These are phyloP conservation scores for Cataglyphis altisquamis DNA, from an alignment of 2,888 invertebrate genomes.

Conservation along the genomic window DNA sequence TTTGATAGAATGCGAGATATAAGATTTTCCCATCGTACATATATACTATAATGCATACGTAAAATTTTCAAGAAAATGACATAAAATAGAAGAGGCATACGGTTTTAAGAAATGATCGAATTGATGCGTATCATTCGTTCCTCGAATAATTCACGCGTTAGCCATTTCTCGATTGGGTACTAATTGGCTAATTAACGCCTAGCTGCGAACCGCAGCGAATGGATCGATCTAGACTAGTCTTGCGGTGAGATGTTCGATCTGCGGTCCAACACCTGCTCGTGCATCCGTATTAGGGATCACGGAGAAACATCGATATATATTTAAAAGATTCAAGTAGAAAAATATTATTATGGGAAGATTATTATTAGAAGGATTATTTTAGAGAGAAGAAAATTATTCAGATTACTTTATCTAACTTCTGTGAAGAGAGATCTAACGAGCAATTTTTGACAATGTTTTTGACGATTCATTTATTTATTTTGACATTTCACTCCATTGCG, in stretches of 20 bases:
- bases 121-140: conserved; percentile 11
- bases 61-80: not conserved
- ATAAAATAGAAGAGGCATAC: not conserved
- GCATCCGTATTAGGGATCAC: conserved; percentile 6
- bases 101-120: not conserved
- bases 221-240: conserved; percentile 63
- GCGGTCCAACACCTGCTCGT: conserved; percentile 30
- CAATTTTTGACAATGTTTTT: not conserved
- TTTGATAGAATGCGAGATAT: conserved; percentile 17
- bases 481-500: not conserved
- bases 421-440: not conserved
- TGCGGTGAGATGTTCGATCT: conserved; percentile 50
- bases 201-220: conserved; percentile 68
- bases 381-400: not conserved
- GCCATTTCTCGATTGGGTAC: conserved; percentile 49
- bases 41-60: not conserved
- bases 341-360: not conserved
- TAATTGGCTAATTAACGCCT: conserved; percentile 75
- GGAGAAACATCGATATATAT: conserved; percentile 3
- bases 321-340: not conserved
- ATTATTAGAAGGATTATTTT: not conserved
- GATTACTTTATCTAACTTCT: not conserved
- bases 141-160: conserved; percentile 26
- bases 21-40: conserved; percentile 19
- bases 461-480: not conserved